phyloP scores from a whole-genome alignment of 2,888 invertebrate species.

The Agrotis clavis region DNA sequence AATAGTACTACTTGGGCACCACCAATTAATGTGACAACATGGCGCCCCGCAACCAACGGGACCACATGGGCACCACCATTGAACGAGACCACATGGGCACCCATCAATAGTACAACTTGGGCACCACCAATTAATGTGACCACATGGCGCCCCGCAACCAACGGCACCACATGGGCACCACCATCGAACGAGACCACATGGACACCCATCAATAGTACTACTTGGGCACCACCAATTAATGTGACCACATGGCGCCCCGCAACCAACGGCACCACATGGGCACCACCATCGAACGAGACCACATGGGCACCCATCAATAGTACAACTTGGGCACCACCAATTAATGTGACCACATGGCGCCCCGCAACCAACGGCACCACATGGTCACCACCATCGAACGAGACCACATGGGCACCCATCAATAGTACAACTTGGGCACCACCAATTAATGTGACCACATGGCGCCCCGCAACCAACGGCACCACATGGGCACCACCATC shows the following conservation, averaged over 20 bases:
- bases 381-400: background rate
- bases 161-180: background rate
- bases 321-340: background rate
- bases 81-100: background rate
- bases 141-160: background rate
- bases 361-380: background rate
- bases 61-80: background rate
- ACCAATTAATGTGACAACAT: background rate
- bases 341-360: background rate
- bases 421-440: background rate
- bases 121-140: background rate
- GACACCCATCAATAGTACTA: background rate
- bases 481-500: background rate
- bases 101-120: background rate
- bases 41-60: background rate
- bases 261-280: background rate
- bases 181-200: background rate
- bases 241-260: background rate
- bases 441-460: background rate
- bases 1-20: background rate
- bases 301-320: background rate
- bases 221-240: background rate
- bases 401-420: too few species aligned
- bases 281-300: background rate
- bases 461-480: background rate